phyloP scores from a whole-genome alignment of 2,888 invertebrate genomes.

The Salticus scenicus region DNA sequence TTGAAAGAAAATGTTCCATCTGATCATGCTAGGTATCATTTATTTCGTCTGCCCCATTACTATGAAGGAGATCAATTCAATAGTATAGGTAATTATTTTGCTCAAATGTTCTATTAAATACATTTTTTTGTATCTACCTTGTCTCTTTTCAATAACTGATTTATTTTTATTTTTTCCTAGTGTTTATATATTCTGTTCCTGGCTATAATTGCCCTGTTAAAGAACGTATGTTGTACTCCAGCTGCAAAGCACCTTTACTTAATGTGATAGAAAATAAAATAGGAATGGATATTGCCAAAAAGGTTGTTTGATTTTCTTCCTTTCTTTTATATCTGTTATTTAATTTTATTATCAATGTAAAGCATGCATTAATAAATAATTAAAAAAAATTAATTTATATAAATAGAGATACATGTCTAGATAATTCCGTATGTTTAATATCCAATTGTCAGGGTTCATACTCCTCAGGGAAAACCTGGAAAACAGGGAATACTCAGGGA shows the following conservation, averaged over 20 bases:
- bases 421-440: no score
- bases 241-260: slow-evolving; percentile 94
- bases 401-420: no score
- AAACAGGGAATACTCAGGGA: no score
- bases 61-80: slow-evolving; percentile 94
- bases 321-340: not conserved
- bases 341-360: no score
- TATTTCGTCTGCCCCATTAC: slow-evolving; percentile 92
- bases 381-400: no score
- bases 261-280: slow-evolving; percentile 85
- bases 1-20: slow-evolving; percentile 87
- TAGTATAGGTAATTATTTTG: slow-evolving; percentile 82
- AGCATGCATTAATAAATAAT: no score
- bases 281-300: slow-evolving; percentile 88
- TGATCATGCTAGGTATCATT: slow-evolving; percentile 91
- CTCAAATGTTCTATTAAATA: not conserved
- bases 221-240: slow-evolving; percentile 98
- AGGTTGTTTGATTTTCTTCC: slow-evolving; percentile 80
- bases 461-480: no score
- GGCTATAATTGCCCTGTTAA: slow-evolving; percentile 96
- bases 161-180: slow-evolving; percentile 75
- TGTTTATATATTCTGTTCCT: slow-evolving; percentile 99
- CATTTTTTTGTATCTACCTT: slow-evolving; percentile 8
- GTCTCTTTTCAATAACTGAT: not conserved
- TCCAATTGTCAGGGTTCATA: no score